phyloP scores from a whole-genome alignment of 1,140 invertebrate genomes.

The Teleogryllus occipitalis region DNA sequence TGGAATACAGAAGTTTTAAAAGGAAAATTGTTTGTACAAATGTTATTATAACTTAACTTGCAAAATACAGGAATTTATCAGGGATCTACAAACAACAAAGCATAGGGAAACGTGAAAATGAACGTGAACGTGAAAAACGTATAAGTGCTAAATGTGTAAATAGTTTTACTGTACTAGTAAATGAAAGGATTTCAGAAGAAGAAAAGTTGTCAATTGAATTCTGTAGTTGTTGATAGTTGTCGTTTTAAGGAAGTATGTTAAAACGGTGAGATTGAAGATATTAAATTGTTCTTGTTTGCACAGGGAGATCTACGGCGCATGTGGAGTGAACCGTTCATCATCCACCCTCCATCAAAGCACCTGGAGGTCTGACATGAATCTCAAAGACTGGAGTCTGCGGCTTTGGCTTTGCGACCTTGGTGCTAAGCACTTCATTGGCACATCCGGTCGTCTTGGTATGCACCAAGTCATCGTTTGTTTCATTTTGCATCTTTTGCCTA shows the following conservation, averaged over 20 bases:
- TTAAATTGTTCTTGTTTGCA: conserved; percentile 29
- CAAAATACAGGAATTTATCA: neutral
- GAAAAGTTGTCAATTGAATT: too few relatives aligned
- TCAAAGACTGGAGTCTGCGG: neutral
- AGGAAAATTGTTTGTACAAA: neutral
- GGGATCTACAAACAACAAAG: neutral
- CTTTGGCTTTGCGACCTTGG: neutral
- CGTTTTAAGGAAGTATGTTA: too few relatives aligned
- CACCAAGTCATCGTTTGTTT: neutral
- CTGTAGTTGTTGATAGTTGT: too few relatives aligned
- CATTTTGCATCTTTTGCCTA: neutral
- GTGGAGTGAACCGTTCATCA: conserved; percentile 96
- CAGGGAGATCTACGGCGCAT: conserved; percentile 91
- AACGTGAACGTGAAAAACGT: too few relatives aligned
- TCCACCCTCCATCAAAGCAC: conserved; percentile 64
- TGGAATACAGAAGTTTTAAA: neutral
- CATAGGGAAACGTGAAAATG: neutral
- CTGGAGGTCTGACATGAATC: conserved; percentile 54
- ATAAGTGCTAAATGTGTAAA: too few relatives aligned
- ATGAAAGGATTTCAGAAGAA: too few relatives aligned
- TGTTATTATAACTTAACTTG: neutral
- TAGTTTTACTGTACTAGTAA: too few relatives aligned
- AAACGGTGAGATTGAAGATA: neutral
- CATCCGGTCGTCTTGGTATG: neutral
- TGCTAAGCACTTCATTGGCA: neutral